Base-by-base conservation (phyloP, 2,113 vertebrate genomes). In the Forbesichthys agassizii region DNA sequence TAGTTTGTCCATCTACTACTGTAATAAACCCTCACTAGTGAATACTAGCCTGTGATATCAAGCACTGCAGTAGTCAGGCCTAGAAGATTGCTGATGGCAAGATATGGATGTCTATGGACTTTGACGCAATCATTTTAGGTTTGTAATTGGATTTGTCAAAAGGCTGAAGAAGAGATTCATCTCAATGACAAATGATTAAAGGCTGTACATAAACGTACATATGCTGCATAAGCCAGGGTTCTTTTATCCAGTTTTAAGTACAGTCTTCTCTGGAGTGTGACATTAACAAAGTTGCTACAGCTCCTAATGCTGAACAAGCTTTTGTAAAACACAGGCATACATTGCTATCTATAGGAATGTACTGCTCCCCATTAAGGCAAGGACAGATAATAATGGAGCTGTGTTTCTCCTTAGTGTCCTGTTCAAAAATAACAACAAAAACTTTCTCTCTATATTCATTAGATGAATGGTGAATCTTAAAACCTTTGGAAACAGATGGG, bases 131-230 rank as follows among this genome's bases (percentile, higher is more conserved):
- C n/a, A 76, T 70, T 67, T 57, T 56, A 55, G 42, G 10, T 9
- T 68, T 70, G 52, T 73, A 53, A 68, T 64, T 59, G 27, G 65
- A 74, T 65, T 73, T 68, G 52, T 61, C 33, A 58, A 61, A 75
- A 64, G 75, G 3, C 49, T 52, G 49, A 52, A 52, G 49, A n/a
- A 3, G 47, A 20, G 47, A 27, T 1, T 8, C 27, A 70, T 71
- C 54, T 72, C 61, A 68, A 14, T 27, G 27, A 27, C 27, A 27
- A 27, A 27, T 27, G 27, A 27, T 27, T 27, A 27, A 27, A 27
- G 27, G 27, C 27, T 27, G 27, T 27, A 27, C 64, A 73, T 66
- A 58, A 78, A 33, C 47, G 55, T 47, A 27, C 33, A 55, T 16
- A 11, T 33, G 62, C 56, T 42, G 14, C 66, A 52, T 61, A 20